phyloP scores from a whole-genome alignment of 2,113 vertebrate species.

The Tetrax tetrax region DNA sequence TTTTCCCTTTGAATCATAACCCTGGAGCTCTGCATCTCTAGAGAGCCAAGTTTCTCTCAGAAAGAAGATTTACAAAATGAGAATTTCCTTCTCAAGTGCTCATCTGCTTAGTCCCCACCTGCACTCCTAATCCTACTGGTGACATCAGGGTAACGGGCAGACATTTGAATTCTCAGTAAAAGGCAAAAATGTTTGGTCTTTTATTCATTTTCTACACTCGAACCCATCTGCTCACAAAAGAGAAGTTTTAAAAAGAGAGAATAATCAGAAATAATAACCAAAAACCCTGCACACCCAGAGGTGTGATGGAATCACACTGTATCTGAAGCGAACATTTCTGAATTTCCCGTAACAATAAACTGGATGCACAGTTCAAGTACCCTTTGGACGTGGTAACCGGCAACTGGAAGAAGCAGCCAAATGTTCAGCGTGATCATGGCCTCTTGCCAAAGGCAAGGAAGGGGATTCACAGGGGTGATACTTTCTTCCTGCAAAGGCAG shows the following conservation, averaged over 20 bases:
- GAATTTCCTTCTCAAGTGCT: slow-evolving; percentile 19
- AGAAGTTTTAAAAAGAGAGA: neutral
- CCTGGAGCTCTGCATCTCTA: neutral
- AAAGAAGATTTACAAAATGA: slow-evolving; percentile 46
- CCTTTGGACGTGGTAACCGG: neutral
- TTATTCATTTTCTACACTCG: neutral
- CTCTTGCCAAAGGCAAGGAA: neutral
- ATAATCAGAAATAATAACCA: neutral
- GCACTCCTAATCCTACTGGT: slow-evolving; percentile 6
- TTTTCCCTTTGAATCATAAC: neutral
- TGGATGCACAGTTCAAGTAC: neutral
- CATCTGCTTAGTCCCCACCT: slow-evolving; percentile 18
- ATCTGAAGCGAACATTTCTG: neutral
- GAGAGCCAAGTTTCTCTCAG: slow-evolving; percentile 20
- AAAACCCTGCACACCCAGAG: neutral
- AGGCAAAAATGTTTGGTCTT: neutral
- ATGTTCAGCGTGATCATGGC: neutral
- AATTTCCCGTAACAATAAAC: neutral
- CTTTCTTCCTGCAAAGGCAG: neutral
- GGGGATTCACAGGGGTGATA: neutral
- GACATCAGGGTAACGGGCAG: neutral
- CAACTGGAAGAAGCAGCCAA: neutral
- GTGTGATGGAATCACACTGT: neutral
- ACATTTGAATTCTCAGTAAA: neutral
- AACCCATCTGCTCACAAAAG: neutral